A percentile compares a stretch with the other conserved stretches of the same genome.
Evolutionary conservation across 2,888 invertebrate species (phyloP).

Genomic region (Drosophila neonasuta): DNA sequence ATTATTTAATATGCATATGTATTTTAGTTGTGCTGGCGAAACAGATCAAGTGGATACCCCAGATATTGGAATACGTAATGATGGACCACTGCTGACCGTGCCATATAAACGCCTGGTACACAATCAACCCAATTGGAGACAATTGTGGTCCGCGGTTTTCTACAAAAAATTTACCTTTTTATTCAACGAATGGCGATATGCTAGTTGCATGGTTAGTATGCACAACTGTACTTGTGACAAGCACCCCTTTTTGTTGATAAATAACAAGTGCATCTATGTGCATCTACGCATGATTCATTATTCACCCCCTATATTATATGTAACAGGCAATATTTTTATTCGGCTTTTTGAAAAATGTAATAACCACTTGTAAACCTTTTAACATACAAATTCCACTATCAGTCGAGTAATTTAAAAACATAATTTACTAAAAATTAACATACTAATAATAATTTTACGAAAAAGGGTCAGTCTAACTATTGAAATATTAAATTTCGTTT

Average conservation of each 20-base stretch:
- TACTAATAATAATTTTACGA: neutral
- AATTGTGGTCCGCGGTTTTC: slow-evolving; percentile 77
- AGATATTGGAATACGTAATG: slow-evolving; percentile 35
- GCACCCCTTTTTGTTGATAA: neutral
- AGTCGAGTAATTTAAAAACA: too few relatives aligned
- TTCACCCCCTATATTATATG: neutral
- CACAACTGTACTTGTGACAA: slow-evolving; percentile 8
- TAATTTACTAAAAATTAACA: too few relatives aligned
- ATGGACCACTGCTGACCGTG: slow-evolving; percentile 39
- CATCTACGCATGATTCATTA: neutral
- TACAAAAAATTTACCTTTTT: slow-evolving; percentile 81
- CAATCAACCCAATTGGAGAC: slow-evolving; percentile 42
- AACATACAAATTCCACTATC: too few relatives aligned
- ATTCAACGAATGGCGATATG: slow-evolving; percentile 71
- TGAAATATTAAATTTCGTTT: neutral
- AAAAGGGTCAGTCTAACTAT: too few relatives aligned
- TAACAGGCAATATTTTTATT: too few relatives aligned
- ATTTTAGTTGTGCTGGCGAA: slow-evolving; percentile 72
- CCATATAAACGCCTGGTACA: slow-evolving; percentile 59
- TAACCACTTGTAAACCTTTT: too few relatives aligned
- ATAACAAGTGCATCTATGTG: neutral
- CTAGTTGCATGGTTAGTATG: slow-evolving; percentile 72
- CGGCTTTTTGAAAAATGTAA: too few relatives aligned
- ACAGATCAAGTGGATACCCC: slow-evolving; percentile 76
- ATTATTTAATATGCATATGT: neutral